These are phyloP conservation scores for Gasterosteus nipponicus DNA, from an alignment of 2,113 vertebrate species.

Conservation along the genomic window DNA sequence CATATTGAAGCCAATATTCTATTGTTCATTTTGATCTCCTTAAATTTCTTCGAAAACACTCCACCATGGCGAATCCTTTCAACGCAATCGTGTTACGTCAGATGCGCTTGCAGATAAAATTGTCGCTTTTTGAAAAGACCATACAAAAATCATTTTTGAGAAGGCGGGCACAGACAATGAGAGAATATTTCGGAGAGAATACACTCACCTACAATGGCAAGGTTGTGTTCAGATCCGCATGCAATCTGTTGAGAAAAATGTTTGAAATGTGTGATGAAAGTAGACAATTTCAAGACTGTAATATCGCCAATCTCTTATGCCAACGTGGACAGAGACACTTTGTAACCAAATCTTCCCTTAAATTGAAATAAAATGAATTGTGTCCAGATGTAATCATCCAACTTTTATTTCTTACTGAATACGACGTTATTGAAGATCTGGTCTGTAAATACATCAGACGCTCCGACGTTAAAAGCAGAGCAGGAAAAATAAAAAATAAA, in stretches of 20 bases:
- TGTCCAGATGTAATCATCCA: conserved; percentile 5
- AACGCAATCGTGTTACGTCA: conserved; percentile 4
- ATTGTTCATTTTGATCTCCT: conserved; percentile 14
- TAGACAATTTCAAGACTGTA: conserved; percentile 8
- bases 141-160: neutral
- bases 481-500: too few relatives aligned
- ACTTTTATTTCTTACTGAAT: conserved; percentile 30
- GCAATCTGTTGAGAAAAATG: conserved; percentile 81
- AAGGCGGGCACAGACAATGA: neutral
- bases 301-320: conserved; percentile 1
- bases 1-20: conserved; percentile 25
- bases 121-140: neutral
- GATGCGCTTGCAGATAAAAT: neutral
- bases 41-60: conserved; percentile 11
- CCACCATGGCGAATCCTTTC: neutral
- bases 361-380: conserved; percentile 44
- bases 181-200: neutral
- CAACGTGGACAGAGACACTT: conserved; percentile 7
- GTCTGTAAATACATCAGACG: neutral
- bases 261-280: neutral
- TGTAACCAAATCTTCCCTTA: conserved; percentile 18
- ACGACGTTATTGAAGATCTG: neutral
- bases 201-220: conserved; percentile 91
- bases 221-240: conserved; percentile 96
- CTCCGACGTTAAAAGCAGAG: neutral